Base-by-base conservation (phyloP, 2,113 vertebrate species). In the Leptobrachium ailaonicum region DNA sequence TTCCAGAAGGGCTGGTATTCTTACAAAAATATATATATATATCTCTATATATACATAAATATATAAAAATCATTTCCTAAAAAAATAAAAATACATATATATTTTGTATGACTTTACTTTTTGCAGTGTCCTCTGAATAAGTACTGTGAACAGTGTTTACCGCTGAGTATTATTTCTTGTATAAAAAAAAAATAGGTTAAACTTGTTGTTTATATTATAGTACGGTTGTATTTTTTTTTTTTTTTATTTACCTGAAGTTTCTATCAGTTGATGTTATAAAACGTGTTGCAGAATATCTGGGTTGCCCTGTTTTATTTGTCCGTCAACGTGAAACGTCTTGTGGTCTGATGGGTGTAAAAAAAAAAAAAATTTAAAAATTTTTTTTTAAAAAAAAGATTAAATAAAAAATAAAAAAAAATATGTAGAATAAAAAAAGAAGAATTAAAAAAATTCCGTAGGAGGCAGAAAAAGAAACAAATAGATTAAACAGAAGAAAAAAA, bases 171-270 rank as follows among this genome's bases (percentile, higher is more conserved):
- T 13, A 44, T 74, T 67, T 69, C n/a, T 45, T 64, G 5, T 80
- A 44, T 64, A 50, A 69, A 71, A 64, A 78, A 71, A 63, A 69
- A 44, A 63, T n/a, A 45, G 41, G 45, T 72, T 32, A n/a, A 50
- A 40, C 9, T 41, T 72, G n/a, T 47, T 80, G 72, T 73, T 80
- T 2, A n/a, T 80, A 60, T 66, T 66, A 53, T 53, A 79, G 47
- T 69, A 41, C 32, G 72, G 45, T 62, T 68, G 71, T 74, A 74
- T 80, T 68, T 75, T 74, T 68, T 56, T 74, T 68, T 56, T 73
- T 67, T 3, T 66, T 32, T 32, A 20, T 50, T 50, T 56, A 6
- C 66, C 47, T 66, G 63, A 64, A 47, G 53, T 53, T 69, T 69
- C 20, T 2, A 70, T 42, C 13, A 20, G 32, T 66, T 43, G 6